Evolutionary conservation across 2,797 vertebrate species (phyloP).

Genomic region (Atherinosoma microstoma): DNA sequence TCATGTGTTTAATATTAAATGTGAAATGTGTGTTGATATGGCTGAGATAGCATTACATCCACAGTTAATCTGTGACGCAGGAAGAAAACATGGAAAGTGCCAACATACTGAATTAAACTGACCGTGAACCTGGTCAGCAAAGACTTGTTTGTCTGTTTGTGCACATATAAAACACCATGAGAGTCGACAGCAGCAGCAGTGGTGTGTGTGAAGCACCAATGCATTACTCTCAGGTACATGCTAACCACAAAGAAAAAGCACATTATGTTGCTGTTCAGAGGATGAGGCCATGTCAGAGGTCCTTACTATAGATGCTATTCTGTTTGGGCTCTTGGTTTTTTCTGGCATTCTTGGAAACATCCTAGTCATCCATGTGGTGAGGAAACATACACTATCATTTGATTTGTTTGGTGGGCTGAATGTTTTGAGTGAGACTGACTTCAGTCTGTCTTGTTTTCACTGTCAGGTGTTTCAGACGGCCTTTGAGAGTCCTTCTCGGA

Average conservation of each 20-base stretch:
- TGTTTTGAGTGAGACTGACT: conserved; percentile 8
- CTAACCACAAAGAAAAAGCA: conserved; percentile 18
- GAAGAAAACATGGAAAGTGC: conserved; percentile 52
- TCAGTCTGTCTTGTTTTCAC: conserved; percentile 21
- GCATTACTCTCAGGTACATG: conserved; percentile 3
- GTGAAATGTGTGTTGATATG: not conserved
- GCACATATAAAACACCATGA: conserved; percentile 52
- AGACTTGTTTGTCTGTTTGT: conserved; percentile 20
- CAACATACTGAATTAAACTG: conserved; percentile 60
- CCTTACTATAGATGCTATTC: conserved; percentile 77
- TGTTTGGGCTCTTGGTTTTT: conserved; percentile 84
- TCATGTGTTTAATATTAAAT: not conserved
- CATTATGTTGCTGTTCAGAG: conserved; percentile 27
- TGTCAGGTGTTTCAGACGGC: conserved; percentile 79
- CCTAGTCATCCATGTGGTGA: conserved; percentile 85
- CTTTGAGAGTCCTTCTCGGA: conserved; percentile 59
- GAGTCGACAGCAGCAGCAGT: not conserved
- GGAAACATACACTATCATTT: conserved; percentile 20
- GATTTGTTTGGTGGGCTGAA: not conserved
- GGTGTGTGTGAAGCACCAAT: conserved; percentile 5
- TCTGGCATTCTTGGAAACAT: conserved; percentile 86
- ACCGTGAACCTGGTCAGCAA: conserved; percentile 68
- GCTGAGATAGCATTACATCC: conserved; percentile 5
- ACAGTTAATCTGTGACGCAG: conserved; percentile 13
- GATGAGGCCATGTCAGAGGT: conserved; percentile 77